These are phyloP conservation scores for Molorchus minor DNA, from an alignment of 2,888 invertebrate species.

Conservation along the genomic window DNA sequence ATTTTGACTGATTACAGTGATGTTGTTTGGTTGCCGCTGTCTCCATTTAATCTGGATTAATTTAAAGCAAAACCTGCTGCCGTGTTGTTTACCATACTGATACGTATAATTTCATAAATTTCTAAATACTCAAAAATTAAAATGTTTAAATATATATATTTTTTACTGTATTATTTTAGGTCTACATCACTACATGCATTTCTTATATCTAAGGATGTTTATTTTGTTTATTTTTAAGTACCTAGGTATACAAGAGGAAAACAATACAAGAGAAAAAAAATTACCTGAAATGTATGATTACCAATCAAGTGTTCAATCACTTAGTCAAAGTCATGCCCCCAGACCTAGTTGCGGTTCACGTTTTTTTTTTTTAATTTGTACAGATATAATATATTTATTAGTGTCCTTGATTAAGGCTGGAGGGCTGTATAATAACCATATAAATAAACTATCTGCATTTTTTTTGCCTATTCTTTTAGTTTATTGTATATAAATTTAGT, in stretches of 20 bases:
- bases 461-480: conserved; percentile 43
- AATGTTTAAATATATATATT: conserved; percentile 49
- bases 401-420: conserved; percentile 36
- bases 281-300: conserved; percentile 57
- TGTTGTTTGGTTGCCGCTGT: too few species aligned
- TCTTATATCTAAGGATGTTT: conserved; percentile 38
- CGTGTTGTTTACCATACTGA: too few species aligned
- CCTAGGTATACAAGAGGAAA: conserved; percentile 22
- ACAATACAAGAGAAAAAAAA: conserved; percentile 35
- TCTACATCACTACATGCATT: conserved; percentile 38
- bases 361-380: conserved; percentile 50
- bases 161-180: conserved; percentile 48
- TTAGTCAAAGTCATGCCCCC: conserved; percentile 53
- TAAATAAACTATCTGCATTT: conserved; percentile 55
- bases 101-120: conserved; percentile 51
- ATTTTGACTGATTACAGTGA: too few species aligned
- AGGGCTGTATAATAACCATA: conserved; percentile 61
- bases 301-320: conserved; percentile 57
- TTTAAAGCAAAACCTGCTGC: too few species aligned
- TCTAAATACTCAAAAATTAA: conserved; percentile 52
- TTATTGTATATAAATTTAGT: conserved; percentile 44
- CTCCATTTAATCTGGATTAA: too few species aligned
- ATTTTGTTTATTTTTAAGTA: conserved; percentile 44
- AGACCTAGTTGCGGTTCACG: conserved; percentile 34
- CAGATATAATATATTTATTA: conserved; percentile 57